phyloP scores from a whole-genome alignment of 2,113 vertebrate genomes.

The Pogonocichla stellata region DNA sequence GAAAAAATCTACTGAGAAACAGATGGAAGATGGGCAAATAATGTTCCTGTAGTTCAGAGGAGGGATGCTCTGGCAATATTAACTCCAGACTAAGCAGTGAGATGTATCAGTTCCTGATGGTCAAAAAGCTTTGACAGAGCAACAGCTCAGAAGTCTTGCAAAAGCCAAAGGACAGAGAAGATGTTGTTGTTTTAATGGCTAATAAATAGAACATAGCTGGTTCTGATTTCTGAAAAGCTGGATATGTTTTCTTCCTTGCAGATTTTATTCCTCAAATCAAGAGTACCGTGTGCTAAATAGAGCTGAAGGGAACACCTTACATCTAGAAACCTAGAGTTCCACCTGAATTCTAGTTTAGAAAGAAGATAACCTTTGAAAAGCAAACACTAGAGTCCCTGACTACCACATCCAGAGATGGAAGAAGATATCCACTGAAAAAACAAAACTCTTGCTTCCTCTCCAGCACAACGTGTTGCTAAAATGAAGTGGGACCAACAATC shows the following conservation, averaged over 20 bases:
- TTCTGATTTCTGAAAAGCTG: neutral
- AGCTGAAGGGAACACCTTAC: neutral
- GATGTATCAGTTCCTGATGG: neutral
- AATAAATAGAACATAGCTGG: neutral
- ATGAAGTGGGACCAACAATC: fast-evolving
- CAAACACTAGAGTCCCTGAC: neutral
- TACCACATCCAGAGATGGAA: neutral
- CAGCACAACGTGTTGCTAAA: neutral
- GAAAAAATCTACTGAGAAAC: neutral
- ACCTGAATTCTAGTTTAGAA: neutral
- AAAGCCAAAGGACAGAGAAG: neutral
- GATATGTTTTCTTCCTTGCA: neutral
- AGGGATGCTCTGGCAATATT: neutral
- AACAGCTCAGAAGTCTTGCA: neutral
- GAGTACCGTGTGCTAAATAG: neutral
- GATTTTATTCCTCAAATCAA: neutral
- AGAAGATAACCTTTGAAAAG: neutral
- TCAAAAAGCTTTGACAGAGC: neutral
- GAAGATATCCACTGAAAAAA: neutral
- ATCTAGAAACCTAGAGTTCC: neutral
- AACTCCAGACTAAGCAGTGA: neutral
- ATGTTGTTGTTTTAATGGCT: neutral
- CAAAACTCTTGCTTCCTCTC: neutral
- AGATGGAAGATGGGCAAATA: neutral
- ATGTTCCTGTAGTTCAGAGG: neutral